Percentiles rank a stretch among this genome's conserved stretches.
Evolutionary conservation across 2,797 vertebrate genomes (phyloP).

Genomic region (Brachyrhaphis roseni): DNA sequence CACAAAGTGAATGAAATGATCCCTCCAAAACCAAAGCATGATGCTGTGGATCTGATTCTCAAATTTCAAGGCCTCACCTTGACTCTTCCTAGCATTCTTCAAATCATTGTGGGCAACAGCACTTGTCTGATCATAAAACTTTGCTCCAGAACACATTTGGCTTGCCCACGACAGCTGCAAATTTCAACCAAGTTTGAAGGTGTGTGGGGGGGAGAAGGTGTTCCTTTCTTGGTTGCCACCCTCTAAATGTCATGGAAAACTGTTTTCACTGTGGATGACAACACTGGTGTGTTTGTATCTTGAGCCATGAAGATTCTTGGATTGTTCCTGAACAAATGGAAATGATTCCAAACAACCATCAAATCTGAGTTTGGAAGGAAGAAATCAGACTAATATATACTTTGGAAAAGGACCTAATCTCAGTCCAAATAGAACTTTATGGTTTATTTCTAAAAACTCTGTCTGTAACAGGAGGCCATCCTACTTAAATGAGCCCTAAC

Average conservation of each 20-base stretch:
- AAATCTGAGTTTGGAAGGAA: background rate
- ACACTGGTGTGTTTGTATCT: background rate
- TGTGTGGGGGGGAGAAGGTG: too few relatives aligned
- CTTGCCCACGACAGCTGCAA: background rate
- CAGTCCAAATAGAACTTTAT: background rate
- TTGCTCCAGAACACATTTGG: background rate
- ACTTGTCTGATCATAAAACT: slow-evolving; percentile 4
- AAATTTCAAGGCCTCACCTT: slow-evolving; percentile 2
- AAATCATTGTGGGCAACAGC: background rate
- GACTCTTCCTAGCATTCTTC: background rate
- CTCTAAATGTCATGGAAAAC: background rate
- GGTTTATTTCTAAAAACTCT: background rate
- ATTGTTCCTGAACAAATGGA: background rate
- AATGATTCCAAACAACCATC: background rate
- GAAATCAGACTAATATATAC: background rate
- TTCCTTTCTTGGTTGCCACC: background rate
- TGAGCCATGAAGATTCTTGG: background rate
- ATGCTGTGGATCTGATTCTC: background rate
- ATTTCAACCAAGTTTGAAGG: slow-evolving; percentile 3
- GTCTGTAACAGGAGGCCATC: background rate
- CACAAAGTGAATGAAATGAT: background rate
- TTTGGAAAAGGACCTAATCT: background rate
- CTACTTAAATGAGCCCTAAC: background rate
- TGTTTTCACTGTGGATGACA: background rate
- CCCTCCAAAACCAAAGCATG: background rate